Evolutionary conservation across 2,888 invertebrate genomes (phyloP).

Genomic region (Cheilosia urbana): DNA sequence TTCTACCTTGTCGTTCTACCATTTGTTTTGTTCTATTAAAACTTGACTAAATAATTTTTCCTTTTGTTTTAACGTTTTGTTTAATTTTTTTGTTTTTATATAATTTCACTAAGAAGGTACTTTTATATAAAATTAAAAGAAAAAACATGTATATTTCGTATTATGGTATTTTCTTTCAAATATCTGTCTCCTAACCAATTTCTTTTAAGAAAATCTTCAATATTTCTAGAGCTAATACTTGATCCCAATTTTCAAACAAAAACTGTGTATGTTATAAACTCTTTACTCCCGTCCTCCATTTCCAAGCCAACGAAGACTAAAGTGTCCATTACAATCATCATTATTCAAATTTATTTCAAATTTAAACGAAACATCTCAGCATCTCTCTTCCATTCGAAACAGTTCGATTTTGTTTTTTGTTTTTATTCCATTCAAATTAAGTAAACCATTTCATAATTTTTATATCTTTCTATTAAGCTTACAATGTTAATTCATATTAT

Average conservation of each 20-base stretch:
- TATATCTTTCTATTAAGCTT: constrained; percentile 28
- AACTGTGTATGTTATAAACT: constrained; percentile 30
- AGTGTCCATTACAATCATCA: constrained; percentile 47
- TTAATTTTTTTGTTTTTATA: constrained; percentile 3
- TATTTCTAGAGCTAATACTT: constrained; percentile 36
- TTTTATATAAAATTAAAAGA: constrained; percentile 9
- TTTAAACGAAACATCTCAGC: not conserved
- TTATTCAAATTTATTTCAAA: constrained; percentile 16
- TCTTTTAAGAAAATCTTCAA: constrained; percentile 44
- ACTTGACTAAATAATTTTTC: not conserved
- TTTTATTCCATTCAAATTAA: constrained; percentile 1
- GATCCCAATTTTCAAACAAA: constrained; percentile 27
- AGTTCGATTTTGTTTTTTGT: constrained; percentile 9
- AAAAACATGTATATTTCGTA: constrained; percentile 9
- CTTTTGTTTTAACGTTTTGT: not conserved
- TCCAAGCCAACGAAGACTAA: constrained; percentile 51
- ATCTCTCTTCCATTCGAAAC: constrained; percentile 23
- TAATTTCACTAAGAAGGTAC: constrained; percentile 5
- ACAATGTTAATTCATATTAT: not conserved
- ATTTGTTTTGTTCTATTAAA: not conserved
- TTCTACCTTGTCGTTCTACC: constrained; percentile 8
- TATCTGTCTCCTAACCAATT: constrained; percentile 46
- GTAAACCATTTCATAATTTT: constrained; percentile 2
- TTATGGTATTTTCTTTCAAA: constrained; percentile 43
- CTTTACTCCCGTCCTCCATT: constrained; percentile 45